Evolutionary conservation across 2,113 vertebrate genomes (phyloP).

Genomic region (Catagonus wagneri): DNA sequence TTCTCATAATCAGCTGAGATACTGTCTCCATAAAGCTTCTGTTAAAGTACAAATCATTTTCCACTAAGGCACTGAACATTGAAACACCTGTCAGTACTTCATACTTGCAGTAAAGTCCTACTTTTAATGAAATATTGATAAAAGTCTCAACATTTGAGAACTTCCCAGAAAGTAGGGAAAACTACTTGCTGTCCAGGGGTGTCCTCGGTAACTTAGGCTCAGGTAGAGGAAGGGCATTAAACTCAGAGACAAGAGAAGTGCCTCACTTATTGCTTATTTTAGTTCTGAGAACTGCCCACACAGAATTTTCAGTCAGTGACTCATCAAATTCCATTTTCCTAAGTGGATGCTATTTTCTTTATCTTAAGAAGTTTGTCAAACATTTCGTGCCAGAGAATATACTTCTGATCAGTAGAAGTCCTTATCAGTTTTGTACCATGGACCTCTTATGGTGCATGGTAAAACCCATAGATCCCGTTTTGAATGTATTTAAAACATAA

Average conservation of each 20-base stretch:
- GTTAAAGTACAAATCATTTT: not conserved
- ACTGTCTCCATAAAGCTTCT: not conserved
- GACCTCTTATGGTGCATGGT: not conserved
- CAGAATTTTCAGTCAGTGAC: slow-evolving; percentile 43
- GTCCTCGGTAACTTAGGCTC: not conserved
- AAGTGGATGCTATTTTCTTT: slow-evolving; percentile 25
- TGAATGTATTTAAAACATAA: slow-evolving; percentile 30
- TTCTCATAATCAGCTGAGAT: not conserved
- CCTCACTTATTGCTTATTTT: not conserved
- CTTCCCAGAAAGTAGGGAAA: not conserved
- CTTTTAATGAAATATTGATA: not conserved
- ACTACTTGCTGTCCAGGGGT: not conserved
- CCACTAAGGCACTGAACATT: not conserved
- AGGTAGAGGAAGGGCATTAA: not conserved
- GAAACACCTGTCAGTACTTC: not conserved
- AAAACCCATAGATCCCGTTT: not conserved
- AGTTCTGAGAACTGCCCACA: not conserved
- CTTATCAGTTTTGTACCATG: not conserved
- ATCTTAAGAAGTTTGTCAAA: slow-evolving; percentile 5
- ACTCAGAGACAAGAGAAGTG: not conserved
- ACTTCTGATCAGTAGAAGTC: slow-evolving; percentile 32
- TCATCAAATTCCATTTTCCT: slow-evolving; percentile 56
- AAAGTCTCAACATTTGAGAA: not conserved
- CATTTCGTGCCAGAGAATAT: not conserved
- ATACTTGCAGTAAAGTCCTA: not conserved